Evolutionary conservation across 2,888 invertebrate genomes (phyloP).

Genomic region (Lithodes maja): DNA sequence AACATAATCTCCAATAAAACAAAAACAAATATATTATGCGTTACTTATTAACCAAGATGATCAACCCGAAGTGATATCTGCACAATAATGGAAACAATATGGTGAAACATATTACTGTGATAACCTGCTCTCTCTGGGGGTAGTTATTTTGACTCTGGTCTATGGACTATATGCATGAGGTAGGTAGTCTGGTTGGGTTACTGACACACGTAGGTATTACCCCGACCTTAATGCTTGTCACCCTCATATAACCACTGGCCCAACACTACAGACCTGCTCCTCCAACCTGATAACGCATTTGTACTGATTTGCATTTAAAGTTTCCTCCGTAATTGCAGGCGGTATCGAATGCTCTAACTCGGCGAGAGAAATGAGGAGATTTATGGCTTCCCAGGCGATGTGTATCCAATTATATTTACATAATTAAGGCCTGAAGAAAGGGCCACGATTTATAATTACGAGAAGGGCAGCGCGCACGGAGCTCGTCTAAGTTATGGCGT

Average conservation of each 20-base stretch:
- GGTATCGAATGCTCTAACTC: constrained; percentile 42
- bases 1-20: too few relatives aligned
- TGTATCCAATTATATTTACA: constrained; percentile 65
- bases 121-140: too few relatives aligned
- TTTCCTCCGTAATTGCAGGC: constrained; percentile 45
- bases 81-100: too few relatives aligned
- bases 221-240: constrained; percentile 44
- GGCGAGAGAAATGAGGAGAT: constrained; percentile 53
- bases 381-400: constrained; percentile 49
- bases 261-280: neutral
- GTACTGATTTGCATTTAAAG: constrained; percentile 39
- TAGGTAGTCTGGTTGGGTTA: too few relatives aligned
- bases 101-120: too few relatives aligned
- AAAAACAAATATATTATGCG: too few relatives aligned
- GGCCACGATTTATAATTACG: constrained; percentile 31
- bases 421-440: constrained; percentile 48
- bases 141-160: too few relatives aligned
- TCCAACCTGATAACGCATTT: constrained; percentile 35
- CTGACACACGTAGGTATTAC: constrained; percentile 13
- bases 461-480: neutral
- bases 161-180: too few relatives aligned
- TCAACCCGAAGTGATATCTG: too few relatives aligned
- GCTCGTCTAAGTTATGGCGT: constrained; percentile 11
- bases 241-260: constrained; percentile 28
- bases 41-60: too few relatives aligned